Percentiles rank a stretch among this genome's conserved stretches.
Conservation (phyloP, 1,140 invertebrate species). For the Papilio helenus region DNA sequence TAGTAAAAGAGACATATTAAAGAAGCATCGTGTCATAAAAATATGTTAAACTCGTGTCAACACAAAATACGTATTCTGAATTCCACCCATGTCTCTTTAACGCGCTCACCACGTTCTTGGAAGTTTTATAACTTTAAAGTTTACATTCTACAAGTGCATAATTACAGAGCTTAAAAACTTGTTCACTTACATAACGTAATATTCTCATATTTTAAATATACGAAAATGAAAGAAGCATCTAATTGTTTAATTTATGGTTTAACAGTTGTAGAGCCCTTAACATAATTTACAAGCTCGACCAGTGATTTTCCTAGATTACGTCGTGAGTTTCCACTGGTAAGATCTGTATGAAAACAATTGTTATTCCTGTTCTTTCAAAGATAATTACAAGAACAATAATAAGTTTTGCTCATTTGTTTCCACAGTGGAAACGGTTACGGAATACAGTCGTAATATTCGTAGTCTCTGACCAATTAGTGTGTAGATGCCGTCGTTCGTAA, state of each 20-base stretch:
- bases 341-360: too few relatives aligned
- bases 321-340: too few relatives aligned
- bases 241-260: neutral
- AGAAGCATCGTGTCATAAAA: neutral
- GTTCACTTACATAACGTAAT: neutral
- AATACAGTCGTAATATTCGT: neutral
- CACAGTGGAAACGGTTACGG: too few relatives aligned
- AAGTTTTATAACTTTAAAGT: conserved; percentile 13
- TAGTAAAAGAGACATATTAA: neutral
- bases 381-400: too few relatives aligned
- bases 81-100: neutral
- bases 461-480: neutral
- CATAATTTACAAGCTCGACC: too few relatives aligned
- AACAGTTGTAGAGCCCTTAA: neutral
- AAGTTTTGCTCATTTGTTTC: too few relatives aligned
- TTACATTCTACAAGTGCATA: conserved; percentile 7
- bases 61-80: neutral
- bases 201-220: neutral
- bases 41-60: neutral
- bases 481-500: too few relatives aligned
- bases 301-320: too few relatives aligned
- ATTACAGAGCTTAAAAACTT: conserved; percentile 2
- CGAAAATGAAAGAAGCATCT: neutral
- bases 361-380: too few relatives aligned
- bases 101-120: neutral